These are phyloP conservation scores for Darevskia mixta DNA, from an alignment of 2,797 vertebrate species.

Conservation along the genomic window DNA sequence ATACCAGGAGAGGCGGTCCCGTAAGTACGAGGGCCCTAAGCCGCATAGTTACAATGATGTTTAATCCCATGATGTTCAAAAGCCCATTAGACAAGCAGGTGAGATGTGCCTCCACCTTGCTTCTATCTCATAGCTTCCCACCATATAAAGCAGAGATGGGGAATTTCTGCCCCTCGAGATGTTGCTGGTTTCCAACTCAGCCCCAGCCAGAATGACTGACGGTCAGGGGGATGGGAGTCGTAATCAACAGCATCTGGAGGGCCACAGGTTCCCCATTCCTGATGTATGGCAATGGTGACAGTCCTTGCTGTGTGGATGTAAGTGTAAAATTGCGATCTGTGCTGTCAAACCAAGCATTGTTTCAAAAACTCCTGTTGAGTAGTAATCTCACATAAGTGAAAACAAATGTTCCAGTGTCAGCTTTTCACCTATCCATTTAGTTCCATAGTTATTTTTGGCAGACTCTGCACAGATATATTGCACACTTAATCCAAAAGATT, in stretches of 20 bases:
- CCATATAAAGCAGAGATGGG: background rate
- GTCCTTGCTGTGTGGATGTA: background rate
- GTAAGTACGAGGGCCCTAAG: no score
- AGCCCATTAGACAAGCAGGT: background rate
- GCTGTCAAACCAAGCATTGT: background rate
- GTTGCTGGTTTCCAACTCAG: background rate
- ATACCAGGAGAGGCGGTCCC: no score
- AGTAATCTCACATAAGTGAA: slow-evolving; percentile 41
- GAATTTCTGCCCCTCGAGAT: no score
- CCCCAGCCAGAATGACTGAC: no score
- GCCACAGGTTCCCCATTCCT: no score
- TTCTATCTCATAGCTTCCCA: background rate
- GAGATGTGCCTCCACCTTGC: background rate
- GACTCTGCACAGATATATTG: slow-evolving; percentile 28
- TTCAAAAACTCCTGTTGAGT: slow-evolving; percentile 34
- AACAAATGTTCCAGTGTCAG: slow-evolving; percentile 31
- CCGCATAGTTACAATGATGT: background rate
- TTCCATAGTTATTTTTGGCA: background rate
- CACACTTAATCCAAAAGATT: slow-evolving; percentile 40
- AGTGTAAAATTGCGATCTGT: background rate
- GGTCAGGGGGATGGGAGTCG: no score
- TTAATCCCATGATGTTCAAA: background rate
- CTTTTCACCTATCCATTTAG: slow-evolving; percentile 36
- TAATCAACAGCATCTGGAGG: no score
- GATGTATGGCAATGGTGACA: background rate